Base-by-base conservation (phyloP, 2,888 invertebrate species). In the Antheraea yamamai region DNA sequence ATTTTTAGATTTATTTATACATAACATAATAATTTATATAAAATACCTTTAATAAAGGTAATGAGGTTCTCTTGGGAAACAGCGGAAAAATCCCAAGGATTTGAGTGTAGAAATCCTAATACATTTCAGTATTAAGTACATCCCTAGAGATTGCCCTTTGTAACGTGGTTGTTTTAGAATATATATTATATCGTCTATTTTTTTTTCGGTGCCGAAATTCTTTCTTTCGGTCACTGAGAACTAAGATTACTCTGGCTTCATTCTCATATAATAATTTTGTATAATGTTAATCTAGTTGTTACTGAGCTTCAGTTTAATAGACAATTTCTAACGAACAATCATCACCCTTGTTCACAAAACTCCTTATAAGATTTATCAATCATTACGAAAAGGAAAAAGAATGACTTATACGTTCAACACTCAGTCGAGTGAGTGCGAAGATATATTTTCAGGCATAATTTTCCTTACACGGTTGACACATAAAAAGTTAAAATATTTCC, bases 1-100 rank as follows among this genome's bases (percentile, higher is more conserved):
- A 47, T 12, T 12, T 47, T 7, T 12, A 47, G 47, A 47, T 47
- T 12, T 12, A 47, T 47, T 1, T 47, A 12, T 47, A 47, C 47
- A 47, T 10, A 12, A 47, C 47, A 55, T 20, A 55, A 55, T 20
- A 0, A 20, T 1, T 20, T 1, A 7, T 7, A 18, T 20, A 61
- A 66, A 26, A 30, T 66, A 26, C 16, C 18, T 26, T 30, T 26
- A 26, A 18, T 30, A 66, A 66, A 66, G 26, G 30, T 66, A 66
- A 66, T 66, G 20, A 39, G 70, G n/a, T 16, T 30, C 70, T 39
- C 70, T 70, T 35, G 70, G 70, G 70, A n/a, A 39, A n/a, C n/a
- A 39, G 8, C 20, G 39, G 39, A 70, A 39, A 70, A 39, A 39
- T 39, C n/a, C 18, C 39, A 70, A 70, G 70, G 8, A 8, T 39